Base-by-base conservation (phyloP, 1,140 invertebrate species). In the Polypedilum pembai region DNA sequence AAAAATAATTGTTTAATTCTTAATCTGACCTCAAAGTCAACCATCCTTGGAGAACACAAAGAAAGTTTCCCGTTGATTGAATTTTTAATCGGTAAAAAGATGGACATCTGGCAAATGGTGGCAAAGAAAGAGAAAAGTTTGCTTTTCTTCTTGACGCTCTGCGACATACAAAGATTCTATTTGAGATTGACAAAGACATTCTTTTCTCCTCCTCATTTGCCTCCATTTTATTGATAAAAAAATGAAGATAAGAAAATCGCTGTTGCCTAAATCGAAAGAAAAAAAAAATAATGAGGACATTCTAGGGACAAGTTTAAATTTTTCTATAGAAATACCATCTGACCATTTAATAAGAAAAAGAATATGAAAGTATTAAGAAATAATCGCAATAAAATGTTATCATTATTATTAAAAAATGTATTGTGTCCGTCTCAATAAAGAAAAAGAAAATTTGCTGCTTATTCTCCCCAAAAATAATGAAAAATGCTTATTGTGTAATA, bases 241-340 rank as follows among this genome's bases (percentile, higher is more conserved):
- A 33, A 33, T 33, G 24, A 33, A 33, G 24, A 33, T 33, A 33
- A 33, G 5, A 33, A 33, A 33, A 12, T n/a, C n/a, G n/a, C 45
- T 56, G 45, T 56, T 56, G 45, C 45, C n/a, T 56, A 56, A 56
- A 33, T 33, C 24, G 24, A 33, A 33, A 33, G 24, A 33, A 33
- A 56, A 56, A 10, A 56, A 56, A n/a, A 12, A 56, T n/a, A 56
- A 56, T 56, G 45, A 56, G 24, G 45, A 56, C 45, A 56, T 56
- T 56, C 45, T 56, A 56, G 45, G 45, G 45, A 56, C 45, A n/a
- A 56, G 45, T 56, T 56, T 56, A 56, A n/a, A 15, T 45, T 45
- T 45, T 45, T 45, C 8, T 45, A n/a, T 56, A 4, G n/a, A n/a
- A 56, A 56, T 45, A 8, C n/a, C n/a, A 56, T 56, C 45, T 56